Conservation (phyloP, 2,888 invertebrate genomes). For the Archips crataeganus region DNA sequence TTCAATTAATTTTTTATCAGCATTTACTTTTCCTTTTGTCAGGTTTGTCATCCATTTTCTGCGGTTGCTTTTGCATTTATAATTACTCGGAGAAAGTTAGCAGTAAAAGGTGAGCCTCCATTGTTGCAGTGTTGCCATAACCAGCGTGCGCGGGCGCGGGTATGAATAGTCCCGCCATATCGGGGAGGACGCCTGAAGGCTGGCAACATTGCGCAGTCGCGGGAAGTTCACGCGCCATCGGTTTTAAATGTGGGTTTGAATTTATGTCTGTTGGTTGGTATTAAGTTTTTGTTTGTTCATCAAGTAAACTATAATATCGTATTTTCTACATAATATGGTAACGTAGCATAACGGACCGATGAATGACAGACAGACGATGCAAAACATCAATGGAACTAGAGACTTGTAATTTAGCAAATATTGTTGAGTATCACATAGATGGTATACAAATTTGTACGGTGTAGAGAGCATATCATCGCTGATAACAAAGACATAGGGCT, state of each 20-base stretch:
- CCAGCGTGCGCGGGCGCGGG: conserved; percentile 45
- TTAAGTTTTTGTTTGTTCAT: not conserved
- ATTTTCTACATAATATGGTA: too few relatives aligned
- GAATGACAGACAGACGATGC: too few relatives aligned
- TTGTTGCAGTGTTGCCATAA: conserved; percentile 33
- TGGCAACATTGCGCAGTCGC: conserved; percentile 18
- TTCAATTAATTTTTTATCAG: too few relatives aligned
- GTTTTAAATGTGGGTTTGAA: not conserved
- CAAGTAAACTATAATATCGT: not conserved
- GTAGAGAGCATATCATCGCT: too few relatives aligned
- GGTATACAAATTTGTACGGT: too few relatives aligned
- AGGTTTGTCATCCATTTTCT: not conserved
- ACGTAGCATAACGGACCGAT: too few relatives aligned
- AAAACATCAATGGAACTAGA: too few relatives aligned
- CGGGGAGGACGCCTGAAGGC: conserved; percentile 18
- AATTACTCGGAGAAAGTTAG: conserved; percentile 12
- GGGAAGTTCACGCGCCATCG: not conserved
- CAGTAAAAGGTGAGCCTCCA: conserved; percentile 7
- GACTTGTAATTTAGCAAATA: too few relatives aligned
- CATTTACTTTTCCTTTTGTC: too few relatives aligned
- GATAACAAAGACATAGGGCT: too few relatives aligned
- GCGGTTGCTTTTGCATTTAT: not conserved
- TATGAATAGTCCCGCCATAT: conserved; percentile 48
- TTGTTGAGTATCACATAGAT: too few relatives aligned
- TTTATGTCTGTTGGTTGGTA: not conserved